Base-by-base conservation (phyloP, 2,888 invertebrate genomes). In the Steinernema carpocapsae region DNA sequence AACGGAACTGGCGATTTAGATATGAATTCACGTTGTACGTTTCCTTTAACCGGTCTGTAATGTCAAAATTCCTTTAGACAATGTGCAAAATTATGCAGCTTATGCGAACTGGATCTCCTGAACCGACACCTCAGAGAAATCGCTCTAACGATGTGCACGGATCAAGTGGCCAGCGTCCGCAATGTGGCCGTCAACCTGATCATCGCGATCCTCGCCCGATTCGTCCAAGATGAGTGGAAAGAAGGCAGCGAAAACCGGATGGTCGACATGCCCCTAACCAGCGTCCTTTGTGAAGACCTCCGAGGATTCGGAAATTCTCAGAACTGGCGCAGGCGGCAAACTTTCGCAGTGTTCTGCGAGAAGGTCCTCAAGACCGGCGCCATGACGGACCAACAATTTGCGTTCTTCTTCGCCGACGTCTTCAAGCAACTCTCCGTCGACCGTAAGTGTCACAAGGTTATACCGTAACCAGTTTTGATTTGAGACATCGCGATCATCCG, bases 111-210 rank as follows among this genome's bases (percentile, higher is more conserved):
- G 1, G 86, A 87, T 1, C 92, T 92, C 80, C 90, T 92, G 43
- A 90, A 91, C 26, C 89, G 90, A 76, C 90, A 91, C 86, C 90
- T 93, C 72, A 90, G 91, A 1, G 91, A 91, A 0, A 89, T 93
- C 32, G 91, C 91, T 0, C 88, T 92, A 72, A 89, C 90, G 56
- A 88, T 93, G 71, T 89, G 92, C 48, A 89, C 90, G 78, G 93
- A 79, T 78, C 22, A 24, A 70, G 64, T 64, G 14, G 64, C 64
- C 12, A 64, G 64, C 19, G 64, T 64, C 6, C 64, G 64, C 19
- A 32, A 64, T 17, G 64, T 64, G 17, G 64, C 64, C 7, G 17
- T 64, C 64, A 32, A 64, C 19, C 19, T 64, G 64, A 32, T 32
- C 10, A 64, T 64, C 1, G 64, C 29, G n/a, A 64, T 64, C 14